phyloP scores from a whole-genome alignment of 2,888 invertebrate genomes.

The Drosophila pseudotalamancana region DNA sequence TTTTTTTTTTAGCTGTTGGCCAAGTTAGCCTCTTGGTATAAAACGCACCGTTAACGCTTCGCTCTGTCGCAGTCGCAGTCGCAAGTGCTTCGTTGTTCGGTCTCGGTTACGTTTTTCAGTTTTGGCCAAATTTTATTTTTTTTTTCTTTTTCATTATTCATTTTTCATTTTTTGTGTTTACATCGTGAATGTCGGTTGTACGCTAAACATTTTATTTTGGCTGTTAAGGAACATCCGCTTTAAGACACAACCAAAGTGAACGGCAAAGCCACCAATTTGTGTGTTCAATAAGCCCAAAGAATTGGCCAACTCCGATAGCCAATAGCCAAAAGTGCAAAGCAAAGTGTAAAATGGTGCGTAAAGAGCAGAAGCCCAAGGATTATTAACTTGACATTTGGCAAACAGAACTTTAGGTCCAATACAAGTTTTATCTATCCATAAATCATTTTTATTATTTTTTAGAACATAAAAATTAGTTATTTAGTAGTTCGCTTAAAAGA shows the following conservation, averaged over 20 bases:
- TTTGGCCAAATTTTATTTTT: constrained; percentile 9
- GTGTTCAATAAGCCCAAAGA: not conserved
- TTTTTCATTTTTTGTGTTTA: constrained; percentile 19
- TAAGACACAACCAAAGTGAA: constrained; percentile 12
- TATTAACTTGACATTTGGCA: not conserved
- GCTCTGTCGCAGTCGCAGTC: constrained; percentile 70
- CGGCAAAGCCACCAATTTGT: not conserved
- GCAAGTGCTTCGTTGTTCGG: constrained; percentile 52
- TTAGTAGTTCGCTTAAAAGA: no score
- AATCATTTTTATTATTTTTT: no score
- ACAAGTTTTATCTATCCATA: no score
- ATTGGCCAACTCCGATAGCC: not conserved
- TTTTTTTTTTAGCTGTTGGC: constrained; percentile 29
- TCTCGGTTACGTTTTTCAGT: constrained; percentile 34
- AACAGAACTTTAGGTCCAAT: not conserved
- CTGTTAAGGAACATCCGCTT: constrained; percentile 24
- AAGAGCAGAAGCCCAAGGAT: not conserved
- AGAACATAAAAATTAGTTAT: no score
- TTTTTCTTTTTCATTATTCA: not conserved
- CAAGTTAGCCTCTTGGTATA: constrained; percentile 56
- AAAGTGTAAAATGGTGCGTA: constrained; percentile 36
- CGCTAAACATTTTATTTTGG: not conserved
- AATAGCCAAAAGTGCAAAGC: not conserved
- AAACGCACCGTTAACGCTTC: constrained; percentile 57
- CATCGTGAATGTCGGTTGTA: constrained; percentile 6